These are phyloP conservation scores for Leucoptera coffeella DNA, from an alignment of 2,888 invertebrate genomes.

Conservation along the genomic window DNA sequence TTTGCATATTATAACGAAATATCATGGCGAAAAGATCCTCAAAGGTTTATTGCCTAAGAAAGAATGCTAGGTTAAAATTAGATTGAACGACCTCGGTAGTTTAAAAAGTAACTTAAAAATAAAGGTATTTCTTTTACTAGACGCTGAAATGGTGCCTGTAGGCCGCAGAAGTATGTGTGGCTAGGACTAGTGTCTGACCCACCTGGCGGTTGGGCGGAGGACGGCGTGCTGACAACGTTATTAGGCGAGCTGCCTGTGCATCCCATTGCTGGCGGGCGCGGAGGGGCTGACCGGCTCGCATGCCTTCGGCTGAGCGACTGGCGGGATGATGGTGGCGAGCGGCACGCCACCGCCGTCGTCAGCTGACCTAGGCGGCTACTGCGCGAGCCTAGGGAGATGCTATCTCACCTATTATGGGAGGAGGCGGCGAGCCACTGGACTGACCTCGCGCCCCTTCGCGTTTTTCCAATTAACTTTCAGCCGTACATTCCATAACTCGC, in stretches of 20 bases:
- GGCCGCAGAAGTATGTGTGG: no score
- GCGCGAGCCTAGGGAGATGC: constrained; percentile 24
- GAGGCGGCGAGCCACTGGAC: constrained; percentile 37
- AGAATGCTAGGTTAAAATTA: no score
- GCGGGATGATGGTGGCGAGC: constrained; percentile 7
- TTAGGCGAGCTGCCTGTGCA: constrained; percentile 41
- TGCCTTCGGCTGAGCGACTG: constrained; percentile 8
- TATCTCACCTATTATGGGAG: constrained; percentile 43
- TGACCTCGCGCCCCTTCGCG: constrained; percentile 52
- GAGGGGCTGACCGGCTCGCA: constrained; percentile 4
- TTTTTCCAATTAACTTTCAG: constrained; percentile 46
- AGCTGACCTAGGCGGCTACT: constrained; percentile 20
- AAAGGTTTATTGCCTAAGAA: no score
- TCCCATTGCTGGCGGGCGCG: constrained; percentile 21
- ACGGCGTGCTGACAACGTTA: constrained; percentile 10
- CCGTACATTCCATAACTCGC: constrained; percentile 24
- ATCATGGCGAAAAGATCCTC: no score
- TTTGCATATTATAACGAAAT: no score
- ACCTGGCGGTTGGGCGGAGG: constrained; percentile 22
- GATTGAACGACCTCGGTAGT: no score
- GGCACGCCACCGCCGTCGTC: constrained; percentile 7
- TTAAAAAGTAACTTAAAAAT: no score
- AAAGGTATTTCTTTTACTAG: no score
- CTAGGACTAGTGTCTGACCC: no score
- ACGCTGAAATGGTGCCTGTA: no score